Conservation (phyloP, 2,113 vertebrate genomes). For the Cottus gobio region DNA sequence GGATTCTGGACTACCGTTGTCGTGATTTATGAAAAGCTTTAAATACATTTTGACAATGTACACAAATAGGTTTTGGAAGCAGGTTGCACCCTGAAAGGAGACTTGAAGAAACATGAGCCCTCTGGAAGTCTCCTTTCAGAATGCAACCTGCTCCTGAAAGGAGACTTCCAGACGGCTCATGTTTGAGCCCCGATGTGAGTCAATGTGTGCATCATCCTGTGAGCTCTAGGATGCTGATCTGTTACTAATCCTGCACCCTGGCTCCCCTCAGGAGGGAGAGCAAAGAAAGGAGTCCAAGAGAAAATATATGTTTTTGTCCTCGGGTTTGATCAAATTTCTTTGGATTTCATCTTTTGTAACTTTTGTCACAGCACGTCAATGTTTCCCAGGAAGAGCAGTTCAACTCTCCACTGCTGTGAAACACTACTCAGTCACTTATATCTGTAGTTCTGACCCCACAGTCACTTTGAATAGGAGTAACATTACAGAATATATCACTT, state of each 20-base stretch:
- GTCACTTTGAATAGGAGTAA: not conserved
- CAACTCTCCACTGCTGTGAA: too few species aligned
- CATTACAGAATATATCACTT: not conserved
- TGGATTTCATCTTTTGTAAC: not conserved
- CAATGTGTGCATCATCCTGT: constrained; percentile 41
- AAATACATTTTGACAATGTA: constrained; percentile 25
- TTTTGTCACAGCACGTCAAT: constrained; percentile 1
- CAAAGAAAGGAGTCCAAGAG: not conserved
- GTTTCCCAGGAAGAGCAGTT: not conserved
- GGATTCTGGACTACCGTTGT: not conserved
- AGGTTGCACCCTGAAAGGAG: constrained; percentile 8
- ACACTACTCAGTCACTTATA: not conserved
- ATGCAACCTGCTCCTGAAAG: too few species aligned
- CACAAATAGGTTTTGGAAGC: constrained; percentile 24
- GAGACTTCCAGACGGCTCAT: too few species aligned
- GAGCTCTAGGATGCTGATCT: constrained; percentile 40
- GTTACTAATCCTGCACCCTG: constrained; percentile 40
- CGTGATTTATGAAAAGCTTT: constrained; percentile 26
- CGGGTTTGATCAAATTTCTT: constrained; percentile 7
- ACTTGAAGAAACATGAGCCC: too few species aligned
- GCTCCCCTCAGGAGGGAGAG: constrained; percentile 24
- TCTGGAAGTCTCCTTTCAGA: too few species aligned
- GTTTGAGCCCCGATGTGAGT: too few species aligned
- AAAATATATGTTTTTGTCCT: constrained; percentile 9
- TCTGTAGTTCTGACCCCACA: constrained; percentile 3